Conservation (phyloP, 2,797 vertebrate genomes). For the Adelosebastes latens region DNA sequence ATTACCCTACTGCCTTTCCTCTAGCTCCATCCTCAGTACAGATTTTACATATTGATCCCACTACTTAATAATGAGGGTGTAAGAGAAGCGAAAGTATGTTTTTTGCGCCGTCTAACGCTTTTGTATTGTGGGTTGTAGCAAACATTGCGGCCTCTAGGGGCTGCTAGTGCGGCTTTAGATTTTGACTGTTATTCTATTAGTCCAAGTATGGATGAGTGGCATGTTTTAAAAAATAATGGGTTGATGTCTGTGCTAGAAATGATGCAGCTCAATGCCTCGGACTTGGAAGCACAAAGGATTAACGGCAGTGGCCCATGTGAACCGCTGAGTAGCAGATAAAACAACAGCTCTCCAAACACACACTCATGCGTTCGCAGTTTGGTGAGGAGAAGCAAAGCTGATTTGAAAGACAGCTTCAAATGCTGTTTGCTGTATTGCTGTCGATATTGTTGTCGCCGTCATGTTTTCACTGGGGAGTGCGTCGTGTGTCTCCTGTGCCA, state of each 20-base stretch:
- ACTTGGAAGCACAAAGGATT: constrained; percentile 39
- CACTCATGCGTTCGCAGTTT: not conserved
- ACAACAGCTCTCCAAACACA: not conserved
- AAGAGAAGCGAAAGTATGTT: not conserved
- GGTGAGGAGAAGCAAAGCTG: not conserved
- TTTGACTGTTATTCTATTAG: not conserved
- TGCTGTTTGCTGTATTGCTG: constrained; percentile 53
- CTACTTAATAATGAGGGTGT: not conserved
- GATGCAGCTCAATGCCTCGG: constrained; percentile 22
- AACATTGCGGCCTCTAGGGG: not conserved
- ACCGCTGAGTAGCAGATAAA: constrained; percentile 42
- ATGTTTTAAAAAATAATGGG: constrained; percentile 23
- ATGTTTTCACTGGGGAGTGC: constrained; percentile 14
- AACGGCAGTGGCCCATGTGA: constrained; percentile 15
- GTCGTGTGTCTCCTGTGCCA: constrained; percentile 31
- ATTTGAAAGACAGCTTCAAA: constrained; percentile 51
- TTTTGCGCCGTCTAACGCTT: not conserved
- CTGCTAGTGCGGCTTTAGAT: not conserved
- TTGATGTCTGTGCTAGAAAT: constrained; percentile 27
- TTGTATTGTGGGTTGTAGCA: not conserved
- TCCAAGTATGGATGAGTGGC: not conserved
- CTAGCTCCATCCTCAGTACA: not conserved
- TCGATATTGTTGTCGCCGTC: constrained; percentile 33
- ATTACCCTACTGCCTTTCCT: not conserved
- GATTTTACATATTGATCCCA: not conserved